phyloP scores from a whole-genome alignment of 1,140 invertebrate species.

The Ips nitidus region DNA sequence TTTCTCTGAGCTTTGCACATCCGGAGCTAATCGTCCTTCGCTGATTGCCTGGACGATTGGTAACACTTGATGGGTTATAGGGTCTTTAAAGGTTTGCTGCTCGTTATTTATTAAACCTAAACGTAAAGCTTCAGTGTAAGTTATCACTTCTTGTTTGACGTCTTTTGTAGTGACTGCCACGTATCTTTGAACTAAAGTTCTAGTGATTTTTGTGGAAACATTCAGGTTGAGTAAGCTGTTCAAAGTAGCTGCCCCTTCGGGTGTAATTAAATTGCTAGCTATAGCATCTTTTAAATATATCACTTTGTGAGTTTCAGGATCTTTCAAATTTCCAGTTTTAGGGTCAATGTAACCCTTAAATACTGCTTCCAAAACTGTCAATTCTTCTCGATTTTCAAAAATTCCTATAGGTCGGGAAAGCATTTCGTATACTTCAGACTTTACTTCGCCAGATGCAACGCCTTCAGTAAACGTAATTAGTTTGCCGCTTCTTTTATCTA shows the following conservation, averaged over 20 bases:
- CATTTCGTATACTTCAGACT: slow-evolving; percentile 81
- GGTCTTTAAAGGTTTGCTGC: slow-evolving; percentile 77
- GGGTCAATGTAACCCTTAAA: slow-evolving; percentile 81
- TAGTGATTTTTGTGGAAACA: slow-evolving; percentile 81
- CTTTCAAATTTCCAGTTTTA: slow-evolving; percentile 80
- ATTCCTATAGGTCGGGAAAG: slow-evolving; percentile 80
- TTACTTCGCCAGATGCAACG: slow-evolving; percentile 65
- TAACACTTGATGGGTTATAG: slow-evolving; percentile 71
- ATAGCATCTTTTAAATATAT: slow-evolving; percentile 85
- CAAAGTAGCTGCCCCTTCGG: slow-evolving; percentile 80
- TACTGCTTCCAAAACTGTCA: slow-evolving; percentile 84
- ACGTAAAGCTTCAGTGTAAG: slow-evolving; percentile 74
- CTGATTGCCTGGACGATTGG: slow-evolving; percentile 81
- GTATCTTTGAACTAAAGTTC: slow-evolving; percentile 77
- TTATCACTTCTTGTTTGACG: slow-evolving; percentile 65
- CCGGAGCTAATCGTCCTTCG: slow-evolving; percentile 66
- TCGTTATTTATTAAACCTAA: slow-evolving; percentile 79
- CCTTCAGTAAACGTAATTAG: slow-evolving; percentile 72
- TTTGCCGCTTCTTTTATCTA: slow-evolving; percentile 73
- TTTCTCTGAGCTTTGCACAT: slow-evolving; percentile 57
- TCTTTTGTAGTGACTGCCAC: slow-evolving; percentile 68
- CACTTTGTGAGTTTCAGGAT: slow-evolving; percentile 72
- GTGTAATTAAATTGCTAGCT: slow-evolving; percentile 77
- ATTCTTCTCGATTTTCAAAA: slow-evolving; percentile 70
- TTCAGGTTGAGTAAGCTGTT: slow-evolving; percentile 83